Evolutionary conservation across 2,113 vertebrate genomes (phyloP).

Genomic region (Thinocorus orbignyianus): DNA sequence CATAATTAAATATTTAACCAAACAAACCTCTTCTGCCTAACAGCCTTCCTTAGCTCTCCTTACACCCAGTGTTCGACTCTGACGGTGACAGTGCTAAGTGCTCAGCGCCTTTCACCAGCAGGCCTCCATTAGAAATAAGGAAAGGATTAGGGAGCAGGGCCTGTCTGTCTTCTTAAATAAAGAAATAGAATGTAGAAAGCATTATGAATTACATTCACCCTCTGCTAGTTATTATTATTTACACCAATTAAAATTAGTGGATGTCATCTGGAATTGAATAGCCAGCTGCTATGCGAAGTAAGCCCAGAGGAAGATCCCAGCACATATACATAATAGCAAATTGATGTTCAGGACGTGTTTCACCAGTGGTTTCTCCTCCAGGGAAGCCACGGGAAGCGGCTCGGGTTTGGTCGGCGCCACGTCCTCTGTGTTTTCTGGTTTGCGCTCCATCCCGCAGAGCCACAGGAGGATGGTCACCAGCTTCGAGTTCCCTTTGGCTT

Average conservation of each 20-base stretch:
- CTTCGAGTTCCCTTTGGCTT: constrained; percentile 56
- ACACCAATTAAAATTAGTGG: background rate
- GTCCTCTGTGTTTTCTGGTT: background rate
- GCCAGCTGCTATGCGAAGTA: constrained; percentile 83
- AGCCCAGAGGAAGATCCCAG: constrained; percentile 84
- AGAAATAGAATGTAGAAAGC: constrained; percentile 30
- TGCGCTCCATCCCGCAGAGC: constrained; percentile 89
- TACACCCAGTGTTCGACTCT: background rate
- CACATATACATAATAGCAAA: constrained; percentile 81
- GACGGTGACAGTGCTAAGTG: accelerated
- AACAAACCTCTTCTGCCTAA: background rate
- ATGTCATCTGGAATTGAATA: accelerated
- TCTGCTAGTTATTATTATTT: constrained; percentile 25
- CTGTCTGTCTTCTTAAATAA: constrained; percentile 38
- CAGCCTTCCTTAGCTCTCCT: background rate
- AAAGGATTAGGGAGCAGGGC: background rate
- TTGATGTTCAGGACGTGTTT: constrained; percentile 81
- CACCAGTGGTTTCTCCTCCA: constrained; percentile 78
- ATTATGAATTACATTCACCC: background rate
- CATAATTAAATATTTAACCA: background rate
- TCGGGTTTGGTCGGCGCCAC: background rate
- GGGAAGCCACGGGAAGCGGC: background rate
- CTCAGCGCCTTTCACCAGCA: background rate
- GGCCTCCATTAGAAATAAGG: background rate
- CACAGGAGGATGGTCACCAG: constrained; percentile 79